These are phyloP conservation scores for Petrocephalus sullivani DNA, from an alignment of 2,797 vertebrate genomes.

Conservation along the genomic window DNA sequence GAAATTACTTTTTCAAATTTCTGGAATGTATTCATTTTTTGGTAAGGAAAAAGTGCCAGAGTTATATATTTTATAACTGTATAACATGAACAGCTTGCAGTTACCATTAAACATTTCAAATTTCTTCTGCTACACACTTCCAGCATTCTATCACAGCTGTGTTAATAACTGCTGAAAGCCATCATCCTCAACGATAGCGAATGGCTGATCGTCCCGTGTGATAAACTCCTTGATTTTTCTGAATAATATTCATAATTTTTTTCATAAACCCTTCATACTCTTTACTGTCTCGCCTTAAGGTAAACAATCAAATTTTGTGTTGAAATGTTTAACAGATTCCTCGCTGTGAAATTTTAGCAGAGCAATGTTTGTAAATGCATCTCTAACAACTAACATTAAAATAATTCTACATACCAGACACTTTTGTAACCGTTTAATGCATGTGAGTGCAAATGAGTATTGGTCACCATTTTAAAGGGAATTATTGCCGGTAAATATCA, in stretches of 20 bases:
- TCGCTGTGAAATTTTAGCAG: too few relatives aligned
- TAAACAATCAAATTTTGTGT: too few relatives aligned
- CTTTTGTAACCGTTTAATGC: too few relatives aligned
- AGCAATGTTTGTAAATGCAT: too few relatives aligned
- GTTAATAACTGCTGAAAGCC: not conserved
- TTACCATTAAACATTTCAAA: not conserved
- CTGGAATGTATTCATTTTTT: not conserved
- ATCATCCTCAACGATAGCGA: not conserved
- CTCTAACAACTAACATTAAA: too few relatives aligned
- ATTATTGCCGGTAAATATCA: not conserved
- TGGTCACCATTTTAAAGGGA: not conserved
- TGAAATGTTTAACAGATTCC: too few relatives aligned
- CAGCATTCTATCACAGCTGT: not conserved
- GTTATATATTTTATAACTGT: not conserved
- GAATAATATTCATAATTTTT: not conserved
- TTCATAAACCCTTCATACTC: too few relatives aligned
- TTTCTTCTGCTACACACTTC: not conserved
- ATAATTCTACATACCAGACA: too few relatives aligned
- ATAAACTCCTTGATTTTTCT: not conserved
- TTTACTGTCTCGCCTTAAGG: too few relatives aligned
- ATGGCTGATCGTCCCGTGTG: not conserved
- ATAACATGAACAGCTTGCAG: not conserved
- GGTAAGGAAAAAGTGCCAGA: not conserved
- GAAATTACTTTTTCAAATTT: not conserved
- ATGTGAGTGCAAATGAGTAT: too few relatives aligned